Base-by-base conservation (phyloP, 2,113 vertebrate species). In the Condylura cristata region DNA sequence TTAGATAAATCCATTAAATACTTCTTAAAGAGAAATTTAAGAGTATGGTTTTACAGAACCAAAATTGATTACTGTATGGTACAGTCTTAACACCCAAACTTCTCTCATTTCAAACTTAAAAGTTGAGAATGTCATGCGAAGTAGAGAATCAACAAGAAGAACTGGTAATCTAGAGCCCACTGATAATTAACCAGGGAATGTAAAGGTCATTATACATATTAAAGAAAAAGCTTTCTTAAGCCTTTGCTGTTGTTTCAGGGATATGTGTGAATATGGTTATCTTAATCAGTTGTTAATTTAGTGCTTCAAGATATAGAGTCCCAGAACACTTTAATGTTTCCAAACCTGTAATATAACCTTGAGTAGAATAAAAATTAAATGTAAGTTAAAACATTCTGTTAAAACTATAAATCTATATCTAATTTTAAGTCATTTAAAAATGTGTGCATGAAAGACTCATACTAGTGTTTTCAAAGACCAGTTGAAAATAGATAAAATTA, bases 321-420 rank as follows among this genome's bases (percentile, higher is more conserved):
- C 51, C 75, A 90, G 56, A 48, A 32, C n/a, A 86, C 11, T 76
- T 89, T 56, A 68, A n/a, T 72, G 32, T 94, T 65, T 92, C 28
- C 8, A 91, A 89, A 84, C 30, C 11, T 87, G 82, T 91, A 81
- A 75, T 91, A 92, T 90, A 84, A 34, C 44, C 89, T 92, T 92
- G 63, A 83, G 32, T 92, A 92, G 10, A 79, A 2, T 87, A 89
- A 70, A 41, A 89, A 90, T 78, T 81, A 88, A 90, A 92, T 80
- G 20, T 85, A n/a, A 51, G 24, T 24, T 12, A 65, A 37, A 94
- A 10, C 53, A 44, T 56, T 79, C 56, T 78, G 81, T 86, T 90
- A 63, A 32, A 83, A 71, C 32, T 81, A 61, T 92, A 71, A 83
- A 76, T 58, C 30, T 94, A n/a, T 51, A 66, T 82, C 53, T 30